These are phyloP conservation scores for Oriolus oriolus DNA, from an alignment of 2,113 vertebrate species.

Conservation along the genomic window DNA sequence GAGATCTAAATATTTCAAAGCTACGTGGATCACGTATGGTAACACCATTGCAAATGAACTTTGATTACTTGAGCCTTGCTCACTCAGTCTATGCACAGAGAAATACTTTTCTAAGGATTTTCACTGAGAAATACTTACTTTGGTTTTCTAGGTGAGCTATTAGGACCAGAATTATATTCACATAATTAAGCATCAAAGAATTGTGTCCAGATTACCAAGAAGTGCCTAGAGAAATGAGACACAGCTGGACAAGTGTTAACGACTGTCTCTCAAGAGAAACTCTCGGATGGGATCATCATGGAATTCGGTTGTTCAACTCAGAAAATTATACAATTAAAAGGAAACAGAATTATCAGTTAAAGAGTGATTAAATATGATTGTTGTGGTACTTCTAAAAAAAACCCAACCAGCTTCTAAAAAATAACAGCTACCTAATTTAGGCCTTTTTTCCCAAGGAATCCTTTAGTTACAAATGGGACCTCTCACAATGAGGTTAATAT, in stretches of 20 bases:
- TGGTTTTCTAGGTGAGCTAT: background rate
- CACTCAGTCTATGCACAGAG: background rate
- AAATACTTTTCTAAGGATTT: background rate
- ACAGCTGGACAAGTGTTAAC: background rate
- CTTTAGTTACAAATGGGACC: background rate
- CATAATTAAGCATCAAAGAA: background rate
- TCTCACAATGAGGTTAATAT: background rate
- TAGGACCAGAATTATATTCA: background rate
- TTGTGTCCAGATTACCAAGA: background rate
- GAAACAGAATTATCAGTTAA: background rate
- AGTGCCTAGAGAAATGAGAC: background rate
- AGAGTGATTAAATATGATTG: background rate
- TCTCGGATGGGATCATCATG: fast-evolving
- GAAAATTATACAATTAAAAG: background rate
- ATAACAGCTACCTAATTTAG: background rate
- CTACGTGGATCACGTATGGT: background rate
- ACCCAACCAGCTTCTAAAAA: background rate
- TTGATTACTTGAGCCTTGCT: background rate
- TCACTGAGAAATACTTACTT: background rate
- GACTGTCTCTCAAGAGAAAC: background rate
- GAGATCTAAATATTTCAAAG: constrained; percentile 19
- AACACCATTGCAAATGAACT: background rate
- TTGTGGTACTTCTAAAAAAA: background rate
- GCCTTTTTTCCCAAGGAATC: background rate
- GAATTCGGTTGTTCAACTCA: background rate